phyloP scores from a whole-genome alignment of 2,888 invertebrate genomes.

The Emmelina monodactyla region DNA sequence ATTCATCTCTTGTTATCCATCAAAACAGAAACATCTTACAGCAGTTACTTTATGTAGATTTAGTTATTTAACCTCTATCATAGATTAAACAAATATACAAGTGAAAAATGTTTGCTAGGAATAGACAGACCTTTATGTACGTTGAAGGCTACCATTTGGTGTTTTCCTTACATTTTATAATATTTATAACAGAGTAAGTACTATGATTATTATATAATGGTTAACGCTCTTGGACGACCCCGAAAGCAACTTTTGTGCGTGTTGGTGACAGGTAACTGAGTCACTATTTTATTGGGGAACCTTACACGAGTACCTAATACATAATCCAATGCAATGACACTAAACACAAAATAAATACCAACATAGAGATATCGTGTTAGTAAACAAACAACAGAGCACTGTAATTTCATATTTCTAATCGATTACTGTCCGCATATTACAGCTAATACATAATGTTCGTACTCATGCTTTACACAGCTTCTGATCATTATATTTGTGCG shows the following conservation, averaged over 20 bases:
- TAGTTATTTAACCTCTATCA: too few relatives aligned
- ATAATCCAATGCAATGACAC: too few relatives aligned
- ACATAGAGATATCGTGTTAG: too few relatives aligned
- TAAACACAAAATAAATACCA: not conserved
- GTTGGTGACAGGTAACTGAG: too few relatives aligned
- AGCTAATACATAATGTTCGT: slow-evolving; percentile 56
- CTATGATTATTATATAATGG: not conserved
- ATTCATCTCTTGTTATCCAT: too few relatives aligned
- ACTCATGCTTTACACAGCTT: slow-evolving; percentile 47
- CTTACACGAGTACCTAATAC: too few relatives aligned
- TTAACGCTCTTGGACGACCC: slow-evolving; percentile 32
- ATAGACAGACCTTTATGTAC: not conserved
- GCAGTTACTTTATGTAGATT: too few relatives aligned
- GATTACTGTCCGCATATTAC: slow-evolving; percentile 44
- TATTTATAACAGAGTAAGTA: slow-evolving; percentile 17
- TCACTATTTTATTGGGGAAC: too few relatives aligned
- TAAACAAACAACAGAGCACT: slow-evolving; percentile 7
- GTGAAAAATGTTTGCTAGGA: not conserved
- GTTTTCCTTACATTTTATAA: slow-evolving; percentile 47
- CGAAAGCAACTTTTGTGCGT: slow-evolving; percentile 49
- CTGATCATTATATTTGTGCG: slow-evolving; percentile 59
- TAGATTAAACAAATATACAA: not conserved
- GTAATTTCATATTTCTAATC: slow-evolving; percentile 35
- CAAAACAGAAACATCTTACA: too few relatives aligned
- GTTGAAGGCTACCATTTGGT: slow-evolving; percentile 52